phyloP scores from a whole-genome alignment of 2,888 invertebrate species.

The Petrophora chlorosata region DNA sequence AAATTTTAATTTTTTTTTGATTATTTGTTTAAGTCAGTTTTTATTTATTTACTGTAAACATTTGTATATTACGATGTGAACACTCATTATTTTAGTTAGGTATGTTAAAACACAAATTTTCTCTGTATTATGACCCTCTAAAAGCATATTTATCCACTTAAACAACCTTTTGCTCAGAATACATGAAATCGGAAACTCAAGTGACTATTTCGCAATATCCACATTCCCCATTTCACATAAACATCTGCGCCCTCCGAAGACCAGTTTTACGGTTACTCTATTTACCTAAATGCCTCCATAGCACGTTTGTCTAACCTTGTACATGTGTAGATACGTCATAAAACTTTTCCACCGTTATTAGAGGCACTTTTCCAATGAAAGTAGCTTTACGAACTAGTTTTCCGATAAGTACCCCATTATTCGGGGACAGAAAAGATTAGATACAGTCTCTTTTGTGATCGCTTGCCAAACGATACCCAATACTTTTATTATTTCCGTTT shows the following conservation, averaged over 20 bases:
- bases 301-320: conserved; percentile 19
- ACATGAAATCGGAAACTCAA: conserved; percentile 5
- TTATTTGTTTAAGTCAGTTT: too few relatives aligned
- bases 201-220: conserved; percentile 11
- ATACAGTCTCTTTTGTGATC: conserved; percentile 5
- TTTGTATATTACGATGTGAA: too few relatives aligned
- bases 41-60: too few relatives aligned
- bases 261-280: conserved; percentile 14
- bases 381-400: conserved; percentile 22
- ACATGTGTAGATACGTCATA: conserved; percentile 8
- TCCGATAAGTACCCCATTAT: conserved; percentile 21
- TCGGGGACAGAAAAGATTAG: background rate
- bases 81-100: too few relatives aligned
- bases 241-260: conserved; percentile 15
- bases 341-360: conserved; percentile 15
- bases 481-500: too few relatives aligned
- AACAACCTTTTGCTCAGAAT: too few relatives aligned
- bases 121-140: background rate
- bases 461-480: too few relatives aligned
- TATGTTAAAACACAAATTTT: too few relatives aligned
- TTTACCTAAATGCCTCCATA: conserved; percentile 21
- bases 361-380: conserved; percentile 21
- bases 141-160: background rate
- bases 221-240: conserved; percentile 4
- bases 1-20: too few relatives aligned